Base-by-base conservation (phyloP, 2,113 vertebrate genomes). In the Cephalophus harveyi region DNA sequence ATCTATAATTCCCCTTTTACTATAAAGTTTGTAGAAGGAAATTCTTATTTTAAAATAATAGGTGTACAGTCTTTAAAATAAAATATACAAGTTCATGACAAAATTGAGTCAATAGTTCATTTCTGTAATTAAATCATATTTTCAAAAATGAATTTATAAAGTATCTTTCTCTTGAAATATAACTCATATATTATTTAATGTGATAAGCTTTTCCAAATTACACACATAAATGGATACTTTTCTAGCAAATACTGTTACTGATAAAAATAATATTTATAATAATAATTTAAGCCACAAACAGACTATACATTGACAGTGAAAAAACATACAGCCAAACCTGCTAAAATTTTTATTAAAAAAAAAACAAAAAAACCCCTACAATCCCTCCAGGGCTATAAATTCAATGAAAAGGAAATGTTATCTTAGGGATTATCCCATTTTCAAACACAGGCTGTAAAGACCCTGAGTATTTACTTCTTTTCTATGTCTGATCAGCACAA, bases 1-100 rank as follows among this genome's bases (percentile, higher is more conserved):
- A 40, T 14, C 9, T 16, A 19, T 48, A 82, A 62, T 64, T 97
- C 54, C 93, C 50, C 19, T 92, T 94, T 95, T 87, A 87, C 10
- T 52, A n/a, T 60, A 82, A 81, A 90, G 40, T 62, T 79, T 95
- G 3, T 60, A 92, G 33, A 60, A 89, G 36, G 5, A 84, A 36
- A 83, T 91, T 64, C 87, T 64, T 89, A 62, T 82, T 93, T 88
- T 57, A 94, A 82, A 93, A 78, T n/a, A 94, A 87, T 21, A 5
- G 5, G 25, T 52, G 55, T 48, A 57, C 4, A 89, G 27, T 62
- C 46, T 67, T 92, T 89, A 78, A 78, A 95, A 71, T 89, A 86
- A 91, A 92, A 89, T 55, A 83, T 19, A 76, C 5, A 55, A 62
- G 40, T 54, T 93, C 50, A 54, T 92, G 11, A 52, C 57, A 59